Evolutionary conservation across 2,797 vertebrate species (phyloP).

Genomic region (Pipistrellus nathusii): DNA sequence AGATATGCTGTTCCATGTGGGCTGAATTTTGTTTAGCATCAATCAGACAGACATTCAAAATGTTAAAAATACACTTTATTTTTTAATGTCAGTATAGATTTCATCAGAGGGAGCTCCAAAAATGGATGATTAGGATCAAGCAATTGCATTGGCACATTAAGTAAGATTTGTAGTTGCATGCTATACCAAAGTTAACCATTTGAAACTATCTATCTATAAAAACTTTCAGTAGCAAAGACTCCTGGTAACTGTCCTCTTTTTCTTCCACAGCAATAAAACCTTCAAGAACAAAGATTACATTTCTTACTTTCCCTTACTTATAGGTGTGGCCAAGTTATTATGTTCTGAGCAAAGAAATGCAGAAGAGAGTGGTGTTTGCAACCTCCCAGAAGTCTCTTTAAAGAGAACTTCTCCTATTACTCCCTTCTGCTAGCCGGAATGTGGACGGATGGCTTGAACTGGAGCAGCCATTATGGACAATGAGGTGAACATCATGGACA

Average conservation of each 20-base stretch:
- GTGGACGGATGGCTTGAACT: neutral
- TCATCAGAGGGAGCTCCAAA: conserved; percentile 27
- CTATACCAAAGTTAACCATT: neutral
- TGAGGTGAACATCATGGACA: neutral
- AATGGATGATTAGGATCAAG: neutral
- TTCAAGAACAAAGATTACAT: neutral
- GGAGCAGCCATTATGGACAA: neutral
- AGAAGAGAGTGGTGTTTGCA: neutral
- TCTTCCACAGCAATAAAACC: neutral
- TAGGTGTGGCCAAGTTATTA: neutral
- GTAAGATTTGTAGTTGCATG: neutral
- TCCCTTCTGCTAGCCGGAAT: neutral
- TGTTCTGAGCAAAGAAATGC: neutral
- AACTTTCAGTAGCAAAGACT: neutral
- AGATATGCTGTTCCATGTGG: neutral
- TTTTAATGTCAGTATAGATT: conserved; percentile 44
- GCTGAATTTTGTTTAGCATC: conserved; percentile 39
- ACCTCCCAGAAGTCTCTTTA: neutral
- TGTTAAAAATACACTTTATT: neutral
- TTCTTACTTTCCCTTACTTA: neutral
- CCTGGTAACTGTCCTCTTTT: neutral
- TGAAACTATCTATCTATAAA: neutral
- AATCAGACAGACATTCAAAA: conserved; percentile 1
- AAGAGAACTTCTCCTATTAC: neutral
- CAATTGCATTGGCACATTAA: neutral